These are phyloP conservation scores for Syngnathus scovelli DNA, from an alignment of 2,113 vertebrate genomes.

Conservation along the genomic window DNA sequence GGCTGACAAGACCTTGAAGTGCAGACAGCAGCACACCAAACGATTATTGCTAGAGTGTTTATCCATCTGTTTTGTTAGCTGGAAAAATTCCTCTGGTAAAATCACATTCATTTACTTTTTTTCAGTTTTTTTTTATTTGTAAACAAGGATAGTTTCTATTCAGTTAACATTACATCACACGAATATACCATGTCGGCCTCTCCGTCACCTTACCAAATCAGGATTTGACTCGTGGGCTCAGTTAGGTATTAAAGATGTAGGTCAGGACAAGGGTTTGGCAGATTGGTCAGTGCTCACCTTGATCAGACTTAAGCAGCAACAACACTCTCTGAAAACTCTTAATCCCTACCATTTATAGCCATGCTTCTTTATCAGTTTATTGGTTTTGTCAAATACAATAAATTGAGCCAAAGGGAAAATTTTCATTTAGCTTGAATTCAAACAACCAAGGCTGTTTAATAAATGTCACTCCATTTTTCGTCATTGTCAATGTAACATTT, in stretches of 20 bases:
- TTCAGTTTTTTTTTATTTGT: neutral
- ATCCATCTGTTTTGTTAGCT: too few species aligned
- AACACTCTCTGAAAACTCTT: conserved; percentile 1
- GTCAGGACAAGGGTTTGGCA: conserved; percentile 47
- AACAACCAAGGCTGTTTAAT: neutral
- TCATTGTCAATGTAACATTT: too few species aligned
- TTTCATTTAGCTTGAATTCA: neutral
- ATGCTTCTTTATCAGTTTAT: neutral
- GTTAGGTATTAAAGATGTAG: conserved; percentile 37
- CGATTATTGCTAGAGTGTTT: too few species aligned
- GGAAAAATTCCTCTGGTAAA: too few species aligned
- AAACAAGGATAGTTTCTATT: neutral
- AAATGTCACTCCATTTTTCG: too few species aligned
- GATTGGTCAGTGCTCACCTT: conserved; percentile 23
- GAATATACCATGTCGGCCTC: neutral
- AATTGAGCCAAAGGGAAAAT: neutral
- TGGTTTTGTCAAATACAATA: neutral
- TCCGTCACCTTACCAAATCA: conserved; percentile 2
- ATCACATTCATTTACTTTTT: too few species aligned
- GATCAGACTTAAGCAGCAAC: conserved; percentile 9
- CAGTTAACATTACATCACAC: neutral
- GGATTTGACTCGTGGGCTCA: conserved; percentile 3
- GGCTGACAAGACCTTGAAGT: too few species aligned
- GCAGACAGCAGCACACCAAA: too few species aligned
- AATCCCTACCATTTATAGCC: neutral